Evolutionary conservation across 2,113 vertebrate species (phyloP), one percentile per base, ranked within the genome.

Genomic region (Cyanistes caeruleus): DNA sequence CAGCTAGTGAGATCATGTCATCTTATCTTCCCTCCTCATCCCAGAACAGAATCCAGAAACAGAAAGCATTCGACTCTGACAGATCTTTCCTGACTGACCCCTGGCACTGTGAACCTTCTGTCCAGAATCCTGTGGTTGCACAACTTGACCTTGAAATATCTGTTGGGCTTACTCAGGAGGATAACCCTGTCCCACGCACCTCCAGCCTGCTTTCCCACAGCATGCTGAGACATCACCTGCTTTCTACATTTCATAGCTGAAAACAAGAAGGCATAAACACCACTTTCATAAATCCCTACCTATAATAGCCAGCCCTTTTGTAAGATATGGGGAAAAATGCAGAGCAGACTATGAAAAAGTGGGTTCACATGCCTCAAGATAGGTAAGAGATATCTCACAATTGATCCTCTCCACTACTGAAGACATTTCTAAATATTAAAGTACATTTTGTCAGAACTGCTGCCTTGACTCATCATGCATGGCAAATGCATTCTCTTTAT

Each of bases 131-230:
- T 18, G 6, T 58, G 44, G 41, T 55, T 95, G 87, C 70, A 76
- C 82, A 91, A 72, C 17, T 46, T 85, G 70, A 56, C 31, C 67
- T 10, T 77, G 37, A 62, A 60, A 81, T 28, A 37, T 31, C 37
- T 89, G 12, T 53, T 68, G 33, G 35, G 30, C 6, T 87, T 83
- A 55, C 24, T 43, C 41, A 58, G 44, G 27, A 79, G 37, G 31
- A 55, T 53, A 91, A 46, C 20, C 4, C 37, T 91, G 27, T 4
- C 19, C 22, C 60, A 70, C 0, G 0, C 14, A 76, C 4, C 41
- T 56, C 37, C 22, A 90, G 53, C 13, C 9, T 0, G 2, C 31
- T 78, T 89, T 91, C 52, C 43, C 33, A 75, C 25, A 58, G 37
- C 3, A 0, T 46, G 24, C n/a, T 84, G 17, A 84, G 37, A 84